Evolutionary conservation across 2,113 vertebrate species (phyloP).

Genomic region (Lichenostomus cassidix): DNA sequence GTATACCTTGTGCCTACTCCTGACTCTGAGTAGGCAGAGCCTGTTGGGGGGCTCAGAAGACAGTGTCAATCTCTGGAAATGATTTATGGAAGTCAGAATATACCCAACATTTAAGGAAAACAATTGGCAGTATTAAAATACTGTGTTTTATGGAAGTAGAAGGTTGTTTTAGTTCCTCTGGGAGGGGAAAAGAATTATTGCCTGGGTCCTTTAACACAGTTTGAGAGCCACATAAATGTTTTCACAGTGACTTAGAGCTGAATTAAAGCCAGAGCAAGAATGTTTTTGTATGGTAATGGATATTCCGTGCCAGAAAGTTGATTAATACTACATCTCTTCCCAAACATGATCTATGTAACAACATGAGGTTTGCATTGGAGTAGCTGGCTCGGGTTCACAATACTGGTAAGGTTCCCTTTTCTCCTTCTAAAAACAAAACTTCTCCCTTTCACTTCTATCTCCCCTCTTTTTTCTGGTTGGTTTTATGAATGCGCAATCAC

Average conservation of each 20-base stretch:
- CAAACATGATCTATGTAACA: conserved; percentile 39
- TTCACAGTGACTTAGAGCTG: conserved; percentile 70
- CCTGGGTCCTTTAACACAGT: conserved; percentile 50
- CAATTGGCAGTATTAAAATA: conserved; percentile 20
- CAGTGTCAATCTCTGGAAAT: neutral
- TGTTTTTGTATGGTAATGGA: conserved; percentile 67
- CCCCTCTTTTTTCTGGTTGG: neutral
- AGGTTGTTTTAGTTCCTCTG: conserved; percentile 35
- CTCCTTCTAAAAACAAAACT: conserved; percentile 45
- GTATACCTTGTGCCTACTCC: neutral
- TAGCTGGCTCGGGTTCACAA: conserved; percentile 38
- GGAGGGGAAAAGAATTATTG: conserved; percentile 52
- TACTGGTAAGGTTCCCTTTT: conserved; percentile 41
- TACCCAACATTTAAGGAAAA: neutral
- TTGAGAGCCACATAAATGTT: conserved; percentile 72
- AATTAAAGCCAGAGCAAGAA: conserved; percentile 70
- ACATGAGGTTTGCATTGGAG: conserved; percentile 63
- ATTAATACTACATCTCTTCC: conserved; percentile 58
- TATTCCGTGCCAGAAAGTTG: conserved; percentile 57
- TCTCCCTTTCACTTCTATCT: conserved; percentile 44
- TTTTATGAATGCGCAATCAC: neutral
- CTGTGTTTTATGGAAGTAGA: conserved; percentile 11
- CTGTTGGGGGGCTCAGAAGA: neutral
- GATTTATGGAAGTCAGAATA: neutral
- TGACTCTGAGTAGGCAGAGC: neutral